Base-by-base conservation (phyloP, 2,888 invertebrate species). In the Paralinhomoeus sp. region DNA sequence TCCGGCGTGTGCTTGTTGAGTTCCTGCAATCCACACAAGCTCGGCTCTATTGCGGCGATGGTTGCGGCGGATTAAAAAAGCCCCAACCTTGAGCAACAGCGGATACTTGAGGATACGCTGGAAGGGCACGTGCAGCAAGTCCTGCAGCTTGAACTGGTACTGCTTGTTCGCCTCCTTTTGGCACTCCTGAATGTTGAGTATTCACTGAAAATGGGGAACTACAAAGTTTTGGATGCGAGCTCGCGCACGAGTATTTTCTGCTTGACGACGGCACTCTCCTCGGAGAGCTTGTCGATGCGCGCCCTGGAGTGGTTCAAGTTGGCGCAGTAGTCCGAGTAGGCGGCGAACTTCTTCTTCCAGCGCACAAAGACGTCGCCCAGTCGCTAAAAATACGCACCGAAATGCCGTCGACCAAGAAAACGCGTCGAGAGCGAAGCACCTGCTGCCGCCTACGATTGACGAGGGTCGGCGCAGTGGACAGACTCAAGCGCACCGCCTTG, bases 101-200 rank as follows among this genome's bases (percentile, higher is more conserved):
- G 91, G 91, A 67, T 97, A 97, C 63, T 93, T 97, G 50, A 97
- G 74, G 53, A 97, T 80, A 62, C 97, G 72, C 67, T 97, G 97
- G 84, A 97, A 89, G 37, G 97, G 97, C 50, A 97, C 87, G 22
- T 87, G 83, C 40, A 97, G 69, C 51, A 97, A 79, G 64, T 97
- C 97, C 41, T 89, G 74, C 53, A 97, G 69, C 65, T 85, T 82
- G 61, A 93, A 85, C 37, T 58, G 54, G 17, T 85, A n/a, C n/a
- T n/a, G 85, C 56, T 85, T 81, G 66, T 87, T 89, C 17, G 48
- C 49, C 12, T 7, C 2, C 57, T 78, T 76, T 65, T 91, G 87
- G 64, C 83, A 84, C 68, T 78, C 78, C 82, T 85, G 66, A n/a
- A n/a, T n/a, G n/a, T n/a, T n/a, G n/a, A n/a, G n/a, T 45, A 49